Percentiles rank a stretch among this genome's conserved stretches.
These are phyloP conservation scores for Lysandra bellargus DNA, from an alignment of 2,888 invertebrate species.

Conservation along the genomic window DNA sequence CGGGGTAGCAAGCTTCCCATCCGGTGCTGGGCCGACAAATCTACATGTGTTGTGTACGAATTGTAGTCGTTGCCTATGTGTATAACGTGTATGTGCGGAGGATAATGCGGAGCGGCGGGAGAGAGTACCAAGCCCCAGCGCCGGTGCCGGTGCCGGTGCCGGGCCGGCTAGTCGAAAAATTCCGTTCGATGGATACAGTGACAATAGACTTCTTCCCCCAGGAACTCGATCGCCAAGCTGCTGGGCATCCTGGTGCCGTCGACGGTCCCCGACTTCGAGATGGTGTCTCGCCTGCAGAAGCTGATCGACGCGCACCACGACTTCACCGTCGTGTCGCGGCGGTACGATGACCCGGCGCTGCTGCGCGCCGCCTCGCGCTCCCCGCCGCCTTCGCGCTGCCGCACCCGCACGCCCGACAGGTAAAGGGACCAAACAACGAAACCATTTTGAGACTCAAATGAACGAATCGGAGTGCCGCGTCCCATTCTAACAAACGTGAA, in stretches of 20 bases:
- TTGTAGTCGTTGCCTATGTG: too few relatives aligned
- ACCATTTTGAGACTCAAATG: too few relatives aligned
- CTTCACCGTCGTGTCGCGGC: slow-evolving; percentile 89
- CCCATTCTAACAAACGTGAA: too few relatives aligned
- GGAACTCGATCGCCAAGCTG: slow-evolving; percentile 86
- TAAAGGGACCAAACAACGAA: slow-evolving; percentile 36
- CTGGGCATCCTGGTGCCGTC: slow-evolving; percentile 83
- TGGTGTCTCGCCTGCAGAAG: slow-evolving; percentile 89
- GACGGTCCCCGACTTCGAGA: slow-evolving; percentile 87
- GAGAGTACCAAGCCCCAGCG: too few relatives aligned
- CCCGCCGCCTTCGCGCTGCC: slow-evolving; percentile 70
- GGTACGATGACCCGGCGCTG: slow-evolving; percentile 75
- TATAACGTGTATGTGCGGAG: too few relatives aligned
- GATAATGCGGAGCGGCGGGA: too few relatives aligned
- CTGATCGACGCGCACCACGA: slow-evolving; percentile 93
- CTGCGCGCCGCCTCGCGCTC: slow-evolving; percentile 72
- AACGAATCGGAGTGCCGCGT: too few relatives aligned
- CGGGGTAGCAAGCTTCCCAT: too few relatives aligned
- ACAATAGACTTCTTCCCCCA: slow-evolving; percentile 44
- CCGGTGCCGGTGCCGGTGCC: too few relatives aligned
- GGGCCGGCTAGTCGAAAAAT: too few relatives aligned
- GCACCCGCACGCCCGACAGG: slow-evolving; percentile 80
- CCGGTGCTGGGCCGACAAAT: too few relatives aligned
- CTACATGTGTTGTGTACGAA: too few relatives aligned
- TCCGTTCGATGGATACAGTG: background rate